Evolutionary conservation across 37 sponge, comb jelly and placozoan species (phyloP).

Genomic region (Cladorhizidae sp.): DNA sequence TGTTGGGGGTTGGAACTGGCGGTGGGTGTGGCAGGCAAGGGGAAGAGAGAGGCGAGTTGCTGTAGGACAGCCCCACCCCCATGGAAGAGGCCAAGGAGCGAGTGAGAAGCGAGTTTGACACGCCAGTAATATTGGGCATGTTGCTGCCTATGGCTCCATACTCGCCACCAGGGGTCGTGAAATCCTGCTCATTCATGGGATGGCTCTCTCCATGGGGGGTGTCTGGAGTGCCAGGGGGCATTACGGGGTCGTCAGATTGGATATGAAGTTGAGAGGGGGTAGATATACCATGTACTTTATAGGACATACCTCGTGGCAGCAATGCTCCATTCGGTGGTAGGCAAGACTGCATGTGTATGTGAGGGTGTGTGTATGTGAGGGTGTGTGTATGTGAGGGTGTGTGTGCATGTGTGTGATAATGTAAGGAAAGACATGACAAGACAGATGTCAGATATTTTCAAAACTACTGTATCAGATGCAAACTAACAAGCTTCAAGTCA

Average conservation of each 20-base stretch:
- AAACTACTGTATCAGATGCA: too few relatives aligned
- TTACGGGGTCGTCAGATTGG: conserved; percentile 17
- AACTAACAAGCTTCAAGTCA: too few relatives aligned
- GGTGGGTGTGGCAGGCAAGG: conserved; percentile 3
- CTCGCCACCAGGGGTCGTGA: conserved; percentile 15
- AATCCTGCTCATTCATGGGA: conserved; percentile 12
- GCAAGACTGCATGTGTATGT: neutral
- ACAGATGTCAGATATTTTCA: too few relatives aligned
- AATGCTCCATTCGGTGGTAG: neutral
- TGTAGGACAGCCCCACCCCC: neutral
- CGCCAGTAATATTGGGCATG: neutral
- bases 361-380: too few relatives aligned
- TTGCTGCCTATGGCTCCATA: conserved; percentile 52
- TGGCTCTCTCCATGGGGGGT: conserved; percentile 35
- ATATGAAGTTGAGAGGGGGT: neutral
- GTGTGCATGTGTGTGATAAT: neutral
- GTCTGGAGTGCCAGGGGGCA: conserved; percentile 17
- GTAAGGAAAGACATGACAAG: too few relatives aligned
- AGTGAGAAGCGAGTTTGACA: neutral
- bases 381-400: too few relatives aligned
- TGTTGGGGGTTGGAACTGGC: neutral
- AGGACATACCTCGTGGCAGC: neutral
- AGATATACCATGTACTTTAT: neutral
- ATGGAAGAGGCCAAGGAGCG: conserved; percentile 1
- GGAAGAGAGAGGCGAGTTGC: conserved; percentile 8